Base-by-base conservation (phyloP, 2,888 invertebrate species). In the Onchidella celtica region DNA sequence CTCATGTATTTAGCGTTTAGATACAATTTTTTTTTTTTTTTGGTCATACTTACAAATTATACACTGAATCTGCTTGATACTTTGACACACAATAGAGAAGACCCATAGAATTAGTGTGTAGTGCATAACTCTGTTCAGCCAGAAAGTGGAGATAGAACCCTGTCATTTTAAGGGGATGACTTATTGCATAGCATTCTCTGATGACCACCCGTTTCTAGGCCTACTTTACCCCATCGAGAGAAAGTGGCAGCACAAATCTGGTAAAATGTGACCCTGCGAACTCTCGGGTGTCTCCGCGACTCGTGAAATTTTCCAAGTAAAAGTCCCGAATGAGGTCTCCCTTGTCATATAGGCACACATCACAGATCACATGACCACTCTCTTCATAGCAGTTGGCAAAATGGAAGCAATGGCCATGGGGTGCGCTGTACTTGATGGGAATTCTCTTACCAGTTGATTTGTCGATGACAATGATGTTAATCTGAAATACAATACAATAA, bases 301-400 rank as follows among this genome's bases (percentile, higher is more conserved):
- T 55, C n/a, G n/a, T n/a, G 2, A 80, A 65, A 1, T 65, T 57
- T 47, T 61, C 91, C 78, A 89, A 75, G 65, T 88, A 85, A 57
- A 87, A 75, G 75, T 87, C 79, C 4, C 85, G 70, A 2, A 89
- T 47, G 40, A 85, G 38, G 21, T 84, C 73, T 17, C 78, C 77
- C 70, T 91, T 90, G 36, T 93, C 90, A 85, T 87, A 87, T n/a
- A 81, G 83, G 63, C 75, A 83, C 21, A 90, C 34, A 68, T 90
- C 89, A 6, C 89, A 73, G 1, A 90, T 83, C 47, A 90, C 79
- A 34, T 86, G 85, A 14, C 77, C 87, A 34, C 93, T 92, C 69
- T 95, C 94, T 90, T 61, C 98, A 90, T 95, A 98, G 81, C 96
- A 95, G 93, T 98, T 98, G 74, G 94, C 93, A 84, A 94, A 94